phyloP scores from a whole-genome alignment of 2,113 vertebrate species.

The Puffinus mauretanicus region DNA sequence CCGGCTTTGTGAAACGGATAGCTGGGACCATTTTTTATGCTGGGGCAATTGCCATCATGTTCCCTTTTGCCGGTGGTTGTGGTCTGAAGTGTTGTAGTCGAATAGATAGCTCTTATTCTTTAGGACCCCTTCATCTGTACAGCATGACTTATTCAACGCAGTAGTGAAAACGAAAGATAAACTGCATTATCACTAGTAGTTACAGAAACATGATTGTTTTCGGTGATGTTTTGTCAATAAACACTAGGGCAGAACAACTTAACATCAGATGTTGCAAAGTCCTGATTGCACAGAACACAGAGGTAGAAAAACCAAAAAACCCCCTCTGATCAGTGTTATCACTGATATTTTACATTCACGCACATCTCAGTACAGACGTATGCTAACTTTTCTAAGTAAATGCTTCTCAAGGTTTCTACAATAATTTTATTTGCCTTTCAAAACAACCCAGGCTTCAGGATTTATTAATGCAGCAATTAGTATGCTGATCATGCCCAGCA shows the following conservation, averaged over 20 bases:
- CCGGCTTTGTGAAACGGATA: background rate
- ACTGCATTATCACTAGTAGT: background rate
- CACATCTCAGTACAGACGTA: background rate
- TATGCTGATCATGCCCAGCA: slow-evolving; percentile 50
- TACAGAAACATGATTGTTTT: background rate
- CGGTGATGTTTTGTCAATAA: background rate
- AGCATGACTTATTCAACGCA: background rate
- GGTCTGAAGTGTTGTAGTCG: background rate
- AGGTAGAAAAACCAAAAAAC: background rate
- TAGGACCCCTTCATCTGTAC: background rate
- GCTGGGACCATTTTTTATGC: background rate
- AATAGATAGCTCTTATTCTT: background rate
- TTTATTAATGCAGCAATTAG: slow-evolving; percentile 57
- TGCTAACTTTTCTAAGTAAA: slow-evolving; percentile 22
- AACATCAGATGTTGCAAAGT: background rate
- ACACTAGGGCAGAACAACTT: background rate
- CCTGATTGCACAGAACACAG: background rate
- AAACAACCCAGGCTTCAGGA: slow-evolving; percentile 36
- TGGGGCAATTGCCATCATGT: background rate
- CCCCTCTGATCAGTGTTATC: background rate
- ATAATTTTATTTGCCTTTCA: slow-evolving; percentile 65
- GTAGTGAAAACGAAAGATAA: background rate
- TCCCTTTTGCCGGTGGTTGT: background rate
- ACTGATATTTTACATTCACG: background rate
- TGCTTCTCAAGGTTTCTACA: slow-evolving; percentile 22